Base-by-base conservation (phyloP, 2,888 invertebrate genomes). In the Ernsta delagoae region DNA sequence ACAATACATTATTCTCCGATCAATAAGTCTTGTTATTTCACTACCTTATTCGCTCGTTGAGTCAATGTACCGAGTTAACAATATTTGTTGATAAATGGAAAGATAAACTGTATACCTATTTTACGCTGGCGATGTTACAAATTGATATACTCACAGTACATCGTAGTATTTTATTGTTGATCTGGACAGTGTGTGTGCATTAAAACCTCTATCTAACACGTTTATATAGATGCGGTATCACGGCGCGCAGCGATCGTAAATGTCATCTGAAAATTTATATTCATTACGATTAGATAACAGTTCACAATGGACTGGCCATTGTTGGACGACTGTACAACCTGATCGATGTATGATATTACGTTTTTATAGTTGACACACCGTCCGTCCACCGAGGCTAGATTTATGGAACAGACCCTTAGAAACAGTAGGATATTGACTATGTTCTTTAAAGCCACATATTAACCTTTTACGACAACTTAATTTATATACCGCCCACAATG, bases 251-350 rank as follows among this genome's bases (percentile, higher is more conserved):
- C 85, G 89, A 89, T 92, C 92, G 90, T 93, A 91, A 92, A 93
- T 90, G 92, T 92, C 92, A 39, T 39, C 89, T 87, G 88, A 90
- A 92, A 92, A 93, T 93, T 92, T 93, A 93, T 93, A 92, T 92
- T 91, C 90, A 92, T 90, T 89, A 91, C 92, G 92, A 91, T 92
- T 92, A 92, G 92, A 92, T 92, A 92, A 87, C 85, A 84, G 84
- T 80, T 82, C 85, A 90, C 90, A 90, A 91, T 88, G 81, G 85
- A 83, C 83, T 78, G 82, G 74, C 88, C 81, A 90, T 92, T 92
- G 92, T 92, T 90, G 84, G 81, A 77, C 82, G 82, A 80, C 77
- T 80, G 81, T 85, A 86, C 83, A 79, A 82, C 83, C 87, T 90
- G 92, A 92, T 91, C 90, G 92, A 91, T 86, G 89, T 86, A 84